Evolutionary conservation across 2,113 vertebrate genomes (phyloP), one percentile per base, ranked within the genome.

Genomic region (Cinclus mexicanus): DNA sequence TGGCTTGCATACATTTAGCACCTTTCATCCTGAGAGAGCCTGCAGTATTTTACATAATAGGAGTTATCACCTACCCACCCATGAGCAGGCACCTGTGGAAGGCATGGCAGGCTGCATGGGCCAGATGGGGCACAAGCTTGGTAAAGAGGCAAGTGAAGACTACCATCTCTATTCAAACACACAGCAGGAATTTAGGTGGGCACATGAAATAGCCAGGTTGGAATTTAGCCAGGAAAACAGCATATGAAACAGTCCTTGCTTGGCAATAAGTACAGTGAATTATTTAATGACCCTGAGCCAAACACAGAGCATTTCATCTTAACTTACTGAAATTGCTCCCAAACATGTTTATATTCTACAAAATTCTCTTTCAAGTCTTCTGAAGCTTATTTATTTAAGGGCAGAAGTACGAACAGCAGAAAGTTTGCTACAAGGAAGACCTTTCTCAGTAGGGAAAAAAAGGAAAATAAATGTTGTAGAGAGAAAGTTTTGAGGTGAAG

Each of bases 271-370:
- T 68, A 61, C 81, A 77, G 37, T 39, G 81, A 87, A 65, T 88
- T 91, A 50, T 80, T 95, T 93, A 82, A 86, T 47, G 26, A 94
- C 46, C 42, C 46, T 28, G 49, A 94, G 84, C 89, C 84, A 93
- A 94, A 77, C 35, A 22, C 29, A 35, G 63, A 70, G 35, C 75
- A 96, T 94, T 95, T 96, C 28, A 95, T 93, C 89, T 91, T 52
- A 53, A 83, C 63, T 65, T 70, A 37, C 65, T 90, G 89, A 89
- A 95, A 87, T 55, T 14, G 57, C 70, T 95, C 74, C 78, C 87
- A 90, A 94, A 88, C n/a, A 88, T 82, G 79, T 93, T 90, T 96
- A 57, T 85, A 59, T 80, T 92, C 16, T 17, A 68, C 78, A 87
- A 75, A 79, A 82, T 35, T 83, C 42, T 64, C 89, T 93, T 97